phyloP scores from a whole-genome alignment of 2,888 invertebrate genomes.

The Phlogophora meticulosa region DNA sequence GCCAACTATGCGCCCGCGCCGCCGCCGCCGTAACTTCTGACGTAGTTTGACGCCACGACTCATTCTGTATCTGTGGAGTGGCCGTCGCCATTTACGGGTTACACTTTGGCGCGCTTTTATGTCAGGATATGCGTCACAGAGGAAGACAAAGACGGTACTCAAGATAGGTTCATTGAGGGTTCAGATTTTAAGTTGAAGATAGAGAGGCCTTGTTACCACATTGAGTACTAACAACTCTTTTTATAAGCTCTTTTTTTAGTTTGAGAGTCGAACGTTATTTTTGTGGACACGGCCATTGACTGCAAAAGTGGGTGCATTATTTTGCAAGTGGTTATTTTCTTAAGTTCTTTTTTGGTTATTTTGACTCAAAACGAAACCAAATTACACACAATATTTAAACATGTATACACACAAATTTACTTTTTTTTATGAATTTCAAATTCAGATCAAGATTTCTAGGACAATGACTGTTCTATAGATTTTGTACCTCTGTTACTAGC shows the following conservation, averaged over 20 bases:
- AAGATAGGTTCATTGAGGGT: constrained; percentile 55
- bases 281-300: background rate
- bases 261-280: background rate
- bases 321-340: background rate
- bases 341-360: background rate
- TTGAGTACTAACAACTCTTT: constrained; percentile 3
- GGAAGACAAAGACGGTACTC: constrained; percentile 58
- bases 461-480: too few species aligned
- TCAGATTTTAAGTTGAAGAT: constrained; percentile 39
- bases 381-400: too few species aligned
- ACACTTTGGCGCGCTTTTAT: constrained; percentile 77
- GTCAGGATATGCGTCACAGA: constrained; percentile 63
- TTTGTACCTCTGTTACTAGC: too few species aligned
- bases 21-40: constrained; percentile 80
- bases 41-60: constrained; percentile 80
- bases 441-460: too few species aligned
- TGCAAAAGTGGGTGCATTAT: background rate
- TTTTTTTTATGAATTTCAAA: too few species aligned
- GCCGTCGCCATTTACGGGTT: constrained; percentile 82
- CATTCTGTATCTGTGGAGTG: constrained; percentile 72
- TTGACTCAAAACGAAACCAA: background rate
- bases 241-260: constrained; percentile 3
- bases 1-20: constrained; percentile 88
- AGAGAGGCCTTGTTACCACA: constrained; percentile 27
- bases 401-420: too few species aligned